A percentile compares a stretch with the other conserved stretches of the same genome.
phyloP scores from a whole-genome alignment of 2,888 invertebrate genomes.

The Eurytoma adleriae region DNA sequence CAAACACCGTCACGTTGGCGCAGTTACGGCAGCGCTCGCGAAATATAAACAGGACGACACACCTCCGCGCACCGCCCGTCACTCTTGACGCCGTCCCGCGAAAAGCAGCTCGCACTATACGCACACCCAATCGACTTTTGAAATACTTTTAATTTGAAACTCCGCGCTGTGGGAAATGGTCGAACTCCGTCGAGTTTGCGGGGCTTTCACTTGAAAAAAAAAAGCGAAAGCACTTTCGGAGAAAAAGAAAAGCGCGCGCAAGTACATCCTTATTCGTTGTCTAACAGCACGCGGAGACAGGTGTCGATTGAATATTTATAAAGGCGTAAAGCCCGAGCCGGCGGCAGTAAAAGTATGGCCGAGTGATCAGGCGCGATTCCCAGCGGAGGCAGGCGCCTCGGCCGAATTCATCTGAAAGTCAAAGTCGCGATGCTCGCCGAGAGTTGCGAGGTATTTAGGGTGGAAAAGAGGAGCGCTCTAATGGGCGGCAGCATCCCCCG shows the following conservation, averaged over 20 bases:
- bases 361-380: conserved; percentile 28
- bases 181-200: neutral
- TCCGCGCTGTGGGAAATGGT: neutral
- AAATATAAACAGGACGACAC: neutral
- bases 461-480: conserved; percentile 17
- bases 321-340: conserved; percentile 18
- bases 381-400: neutral
- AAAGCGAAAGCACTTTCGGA: conserved; percentile 11
- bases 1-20: conserved; percentile 66
- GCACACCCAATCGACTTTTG: neutral
- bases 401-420: conserved; percentile 42
- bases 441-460: conserved; percentile 4
- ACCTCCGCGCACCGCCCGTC: neutral
- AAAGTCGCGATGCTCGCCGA: conserved; percentile 17
- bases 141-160: neutral
- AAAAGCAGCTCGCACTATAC: too few species aligned
- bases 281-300: conserved; percentile 14
- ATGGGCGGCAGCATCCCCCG: neutral
- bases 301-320: conserved; percentile 51
- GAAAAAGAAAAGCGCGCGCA: neutral
- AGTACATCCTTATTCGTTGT: neutral
- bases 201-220: neutral
- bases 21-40: conserved; percentile 56
- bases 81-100: too few species aligned
- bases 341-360: conserved; percentile 13